These are phyloP conservation scores for Balaeniceps rex DNA, from an alignment of 2,113 vertebrate species.

Conservation along the genomic window DNA sequence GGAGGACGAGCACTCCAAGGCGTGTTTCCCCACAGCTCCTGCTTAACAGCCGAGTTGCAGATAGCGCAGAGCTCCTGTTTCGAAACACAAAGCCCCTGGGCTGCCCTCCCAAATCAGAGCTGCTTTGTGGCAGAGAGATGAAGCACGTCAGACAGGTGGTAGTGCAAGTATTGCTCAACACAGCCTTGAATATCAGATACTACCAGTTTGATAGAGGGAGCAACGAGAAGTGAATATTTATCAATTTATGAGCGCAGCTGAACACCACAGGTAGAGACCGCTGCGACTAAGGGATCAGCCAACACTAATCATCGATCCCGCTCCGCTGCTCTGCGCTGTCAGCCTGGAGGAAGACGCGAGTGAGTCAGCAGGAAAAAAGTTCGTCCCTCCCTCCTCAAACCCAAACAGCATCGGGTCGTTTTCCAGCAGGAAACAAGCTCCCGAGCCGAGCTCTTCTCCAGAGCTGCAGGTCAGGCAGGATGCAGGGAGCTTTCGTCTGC, in stretches of 20 bases:
- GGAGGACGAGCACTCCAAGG: background rate
- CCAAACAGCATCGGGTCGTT: background rate
- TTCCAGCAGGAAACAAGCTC: background rate
- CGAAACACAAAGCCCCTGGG: background rate
- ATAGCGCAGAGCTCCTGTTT: background rate
- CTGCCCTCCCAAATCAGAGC: background rate
- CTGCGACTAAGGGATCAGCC: background rate
- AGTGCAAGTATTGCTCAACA: constrained; percentile 11
- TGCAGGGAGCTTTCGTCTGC: background rate
- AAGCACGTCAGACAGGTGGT: background rate
- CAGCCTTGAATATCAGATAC: background rate
- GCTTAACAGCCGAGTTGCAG: background rate
- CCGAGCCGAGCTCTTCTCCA: background rate
- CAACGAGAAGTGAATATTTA: background rate
- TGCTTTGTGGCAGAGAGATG: background rate
- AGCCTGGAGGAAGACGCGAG: background rate
- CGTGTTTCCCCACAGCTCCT: background rate
- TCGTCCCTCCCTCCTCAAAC: background rate
- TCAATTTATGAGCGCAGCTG: background rate
- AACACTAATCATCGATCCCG: background rate
- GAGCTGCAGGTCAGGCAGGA: background rate
- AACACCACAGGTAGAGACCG: background rate
- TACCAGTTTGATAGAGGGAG: background rate
- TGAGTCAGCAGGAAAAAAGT: background rate
- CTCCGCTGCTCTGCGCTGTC: accelerated